Conservation (phyloP, 2,888 invertebrate species). For the Stenodera caucasica region DNA sequence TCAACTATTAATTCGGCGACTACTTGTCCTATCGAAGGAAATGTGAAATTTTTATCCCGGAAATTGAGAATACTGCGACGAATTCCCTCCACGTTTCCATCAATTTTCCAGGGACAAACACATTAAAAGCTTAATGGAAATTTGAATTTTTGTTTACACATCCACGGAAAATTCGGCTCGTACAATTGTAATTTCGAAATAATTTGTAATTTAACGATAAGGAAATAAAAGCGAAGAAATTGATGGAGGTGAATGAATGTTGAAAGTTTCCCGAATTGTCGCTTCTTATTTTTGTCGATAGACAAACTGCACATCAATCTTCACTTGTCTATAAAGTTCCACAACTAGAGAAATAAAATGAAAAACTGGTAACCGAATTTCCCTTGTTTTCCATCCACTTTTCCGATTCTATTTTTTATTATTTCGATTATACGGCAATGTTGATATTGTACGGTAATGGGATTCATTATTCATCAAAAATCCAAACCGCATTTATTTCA, state of each 20-base stretch:
- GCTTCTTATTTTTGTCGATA: background rate
- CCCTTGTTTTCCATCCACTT: background rate
- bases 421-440: background rate
- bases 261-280: background rate
- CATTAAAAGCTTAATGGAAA: background rate
- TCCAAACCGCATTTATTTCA: no score
- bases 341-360: conserved; percentile 1
- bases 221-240: no score
- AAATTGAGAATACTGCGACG: background rate
- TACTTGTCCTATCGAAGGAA: background rate
- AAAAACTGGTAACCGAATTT: background rate
- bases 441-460: no score
- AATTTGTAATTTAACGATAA: no score
- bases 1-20: no score
- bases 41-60: background rate
- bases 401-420: background rate
- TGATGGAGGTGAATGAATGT: background rate
- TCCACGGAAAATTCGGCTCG: no score
- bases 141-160: background rate
- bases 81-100: background rate
- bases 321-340: background rate
- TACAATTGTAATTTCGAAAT: no score
- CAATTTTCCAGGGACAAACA: background rate
- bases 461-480: no score
- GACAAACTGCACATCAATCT: background rate